A percentile compares a stretch with the other conserved stretches of the same genome.
phyloP scores from a whole-genome alignment of 2,888 invertebrate genomes.

The Alloplasta piceator region DNA sequence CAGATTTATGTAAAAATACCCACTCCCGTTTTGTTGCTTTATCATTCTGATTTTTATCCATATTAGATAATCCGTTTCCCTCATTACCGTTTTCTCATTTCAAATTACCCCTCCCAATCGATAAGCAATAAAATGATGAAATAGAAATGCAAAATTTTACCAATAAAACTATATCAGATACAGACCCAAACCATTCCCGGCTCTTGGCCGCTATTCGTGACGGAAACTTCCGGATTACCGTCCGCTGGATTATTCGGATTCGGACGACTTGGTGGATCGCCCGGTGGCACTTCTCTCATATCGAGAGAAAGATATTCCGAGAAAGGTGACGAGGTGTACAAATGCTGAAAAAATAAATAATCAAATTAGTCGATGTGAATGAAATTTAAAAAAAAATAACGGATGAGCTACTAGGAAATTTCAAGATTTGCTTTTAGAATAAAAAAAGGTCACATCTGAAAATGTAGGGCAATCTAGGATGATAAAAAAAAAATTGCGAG shows the following conservation, averaged over 20 bases:
- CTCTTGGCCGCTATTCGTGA: constrained; percentile 92
- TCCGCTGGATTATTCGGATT: constrained; percentile 90
- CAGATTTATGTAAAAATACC: no score
- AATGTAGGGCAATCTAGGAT: no score
- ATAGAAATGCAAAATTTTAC: no score
- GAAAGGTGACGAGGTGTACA: constrained; percentile 97
- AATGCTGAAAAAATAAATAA: constrained; percentile 84
- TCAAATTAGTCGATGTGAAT: constrained; percentile 53
- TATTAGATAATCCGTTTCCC: no score
- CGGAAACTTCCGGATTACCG: constrained; percentile 91
- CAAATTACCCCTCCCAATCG: no score
- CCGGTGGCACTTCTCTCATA: constrained; percentile 94
- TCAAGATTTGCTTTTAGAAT: neutral
- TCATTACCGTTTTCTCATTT: no score
- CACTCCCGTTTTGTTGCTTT: no score
- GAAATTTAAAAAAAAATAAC: constrained; percentile 36
- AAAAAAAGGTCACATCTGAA: neutral
- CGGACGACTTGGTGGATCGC: constrained; percentile 93
- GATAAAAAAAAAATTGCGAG: no score
- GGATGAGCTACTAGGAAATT: neutral
- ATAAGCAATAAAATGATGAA: no score
- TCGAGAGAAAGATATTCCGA: constrained; percentile 94
- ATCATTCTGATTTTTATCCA: no score
- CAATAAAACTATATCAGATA: no score
- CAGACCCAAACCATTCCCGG: constrained; percentile 88